phyloP scores from a whole-genome alignment of 2,113 vertebrate species.

The Silurus glanis region DNA sequence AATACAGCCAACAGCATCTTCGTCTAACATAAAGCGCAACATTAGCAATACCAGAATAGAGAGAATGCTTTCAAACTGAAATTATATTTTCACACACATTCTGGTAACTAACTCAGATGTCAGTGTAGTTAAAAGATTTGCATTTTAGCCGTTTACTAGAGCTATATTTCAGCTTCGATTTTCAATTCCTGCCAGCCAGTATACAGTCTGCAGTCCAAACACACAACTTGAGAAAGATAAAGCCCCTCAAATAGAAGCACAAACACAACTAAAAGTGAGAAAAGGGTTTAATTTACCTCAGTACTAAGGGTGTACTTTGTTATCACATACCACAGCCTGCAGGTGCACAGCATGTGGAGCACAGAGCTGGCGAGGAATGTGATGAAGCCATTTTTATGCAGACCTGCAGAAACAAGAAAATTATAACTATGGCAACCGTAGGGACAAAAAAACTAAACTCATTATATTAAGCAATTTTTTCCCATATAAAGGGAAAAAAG shows the following conservation, averaged over 20 bases:
- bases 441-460: not conserved
- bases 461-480: not conserved
- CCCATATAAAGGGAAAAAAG: not conserved
- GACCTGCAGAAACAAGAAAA: conserved; percentile 65
- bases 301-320: conserved; percentile 77
- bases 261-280: not conserved
- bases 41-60: not conserved
- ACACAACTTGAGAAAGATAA: not conserved
- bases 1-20: not conserved
- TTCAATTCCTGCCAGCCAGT: not conserved
- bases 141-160: not conserved
- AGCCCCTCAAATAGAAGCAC: not conserved
- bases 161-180: not conserved
- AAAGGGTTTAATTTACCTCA: conserved; percentile 76
- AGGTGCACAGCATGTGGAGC: conserved; percentile 87
- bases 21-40: not conserved
- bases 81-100: not conserved
- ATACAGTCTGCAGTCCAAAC: not conserved
- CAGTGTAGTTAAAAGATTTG: not conserved
- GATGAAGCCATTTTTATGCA: conserved; percentile 86
- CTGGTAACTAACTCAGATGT: not conserved
- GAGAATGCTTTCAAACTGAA: not conserved
- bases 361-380: conserved; percentile 81
- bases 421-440: not conserved
- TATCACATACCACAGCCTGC: conserved; percentile 84